A percentile compares a stretch with the other conserved stretches of the same genome.
These are phyloP conservation scores for Struthio camelus DNA, from an alignment of 2,113 vertebrate species.

Conservation along the genomic window DNA sequence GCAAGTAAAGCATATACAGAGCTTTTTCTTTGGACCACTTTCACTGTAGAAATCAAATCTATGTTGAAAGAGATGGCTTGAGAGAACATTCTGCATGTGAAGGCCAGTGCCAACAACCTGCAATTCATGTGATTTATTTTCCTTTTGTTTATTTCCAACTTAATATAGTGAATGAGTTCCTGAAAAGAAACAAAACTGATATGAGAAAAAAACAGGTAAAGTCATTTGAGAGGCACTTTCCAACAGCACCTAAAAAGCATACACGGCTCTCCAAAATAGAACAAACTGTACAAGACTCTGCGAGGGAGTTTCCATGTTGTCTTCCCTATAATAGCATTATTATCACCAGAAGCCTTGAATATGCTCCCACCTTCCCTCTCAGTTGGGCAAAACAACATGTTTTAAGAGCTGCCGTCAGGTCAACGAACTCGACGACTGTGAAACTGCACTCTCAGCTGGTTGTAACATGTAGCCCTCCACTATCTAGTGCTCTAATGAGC, in stretches of 20 bases:
- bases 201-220: conserved; percentile 41
- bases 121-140: conserved; percentile 56
- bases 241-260: conserved; percentile 24
- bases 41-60: neutral
- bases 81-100: conserved; percentile 31
- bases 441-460: neutral
- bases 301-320: accelerated
- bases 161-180: conserved; percentile 45
- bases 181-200: conserved; percentile 62
- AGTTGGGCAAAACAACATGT: conserved; percentile 15
- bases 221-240: conserved; percentile 45
- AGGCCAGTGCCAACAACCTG: conserved; percentile 40
- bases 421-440: neutral
- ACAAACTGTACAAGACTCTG: neutral
- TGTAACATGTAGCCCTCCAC: neutral
- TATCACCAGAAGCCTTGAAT: neutral
- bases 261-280: neutral
- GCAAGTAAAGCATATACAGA: neutral
- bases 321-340: neutral
- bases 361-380: neutral
- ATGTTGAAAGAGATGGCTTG: neutral
- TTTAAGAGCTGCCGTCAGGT: neutral
- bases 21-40: neutral
- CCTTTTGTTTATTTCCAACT: neutral
- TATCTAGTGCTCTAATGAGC: neutral